Conservation (phyloP, 2,888 invertebrate species). For the Oasisia sp. region DNA sequence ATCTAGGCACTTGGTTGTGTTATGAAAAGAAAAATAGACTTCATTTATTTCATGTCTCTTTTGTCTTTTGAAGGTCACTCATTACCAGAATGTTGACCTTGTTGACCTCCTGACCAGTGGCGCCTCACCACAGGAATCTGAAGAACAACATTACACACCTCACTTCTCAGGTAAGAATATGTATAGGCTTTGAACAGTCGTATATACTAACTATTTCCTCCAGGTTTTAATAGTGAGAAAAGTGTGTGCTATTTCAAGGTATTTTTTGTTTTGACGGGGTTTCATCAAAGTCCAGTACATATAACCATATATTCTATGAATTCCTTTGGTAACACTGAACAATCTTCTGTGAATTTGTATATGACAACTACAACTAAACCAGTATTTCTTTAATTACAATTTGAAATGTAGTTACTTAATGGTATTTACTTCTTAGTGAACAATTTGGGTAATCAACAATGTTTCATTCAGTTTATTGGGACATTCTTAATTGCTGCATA, state of each 20-base stretch:
- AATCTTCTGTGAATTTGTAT: background rate
- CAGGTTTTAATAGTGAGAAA: background rate
- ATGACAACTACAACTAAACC: too few species aligned
- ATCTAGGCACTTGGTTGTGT: background rate
- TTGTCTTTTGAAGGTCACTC: background rate
- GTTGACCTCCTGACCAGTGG: slow-evolving; percentile 6
- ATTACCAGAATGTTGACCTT: background rate
- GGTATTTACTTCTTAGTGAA: too few species aligned
- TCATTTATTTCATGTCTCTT: background rate
- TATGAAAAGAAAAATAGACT: background rate
- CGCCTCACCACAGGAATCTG: background rate
- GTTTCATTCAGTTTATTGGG: too few species aligned
- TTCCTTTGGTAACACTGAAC: background rate
- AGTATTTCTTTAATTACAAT: too few species aligned
- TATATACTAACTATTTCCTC: background rate
- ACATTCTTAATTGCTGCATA: too few species aligned
- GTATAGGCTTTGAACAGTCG: background rate
- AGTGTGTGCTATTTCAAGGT: too few species aligned
- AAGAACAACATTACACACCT: slow-evolving; percentile 2
- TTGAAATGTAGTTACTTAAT: too few species aligned
- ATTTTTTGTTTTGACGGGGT: too few species aligned
- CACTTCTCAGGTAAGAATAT: background rate
- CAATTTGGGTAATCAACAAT: too few species aligned
- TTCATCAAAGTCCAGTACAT: too few species aligned
- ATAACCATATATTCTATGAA: background rate